Percentiles rank a stretch among this genome's conserved stretches.
phyloP scores from a whole-genome alignment of 2,888 invertebrate genomes.

The Sepioteuthis lessoniana region DNA sequence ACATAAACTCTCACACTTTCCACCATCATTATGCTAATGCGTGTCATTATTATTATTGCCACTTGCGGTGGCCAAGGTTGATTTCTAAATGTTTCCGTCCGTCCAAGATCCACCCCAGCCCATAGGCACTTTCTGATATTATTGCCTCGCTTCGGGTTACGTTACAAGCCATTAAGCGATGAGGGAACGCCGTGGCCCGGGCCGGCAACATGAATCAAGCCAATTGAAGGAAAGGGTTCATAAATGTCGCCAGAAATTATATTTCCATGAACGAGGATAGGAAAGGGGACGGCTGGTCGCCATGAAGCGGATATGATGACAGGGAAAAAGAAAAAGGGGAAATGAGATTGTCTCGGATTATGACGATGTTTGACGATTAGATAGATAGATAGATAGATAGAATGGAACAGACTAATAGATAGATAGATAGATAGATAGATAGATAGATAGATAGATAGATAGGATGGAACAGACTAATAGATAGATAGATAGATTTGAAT shows the following conservation, averaged over 20 bases:
- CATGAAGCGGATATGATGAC: not conserved
- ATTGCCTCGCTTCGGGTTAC: conserved; percentile 33
- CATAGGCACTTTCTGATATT: not conserved
- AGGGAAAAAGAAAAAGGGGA: not conserved
- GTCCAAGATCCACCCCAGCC: not conserved
- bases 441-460: conserved; percentile 19
- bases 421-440: not conserved
- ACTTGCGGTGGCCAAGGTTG: conserved; percentile 25
- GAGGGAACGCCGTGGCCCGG: conserved; percentile 1
- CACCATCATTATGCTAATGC: not conserved
- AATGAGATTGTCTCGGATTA: not conserved
- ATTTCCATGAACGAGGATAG: conserved; percentile 18
- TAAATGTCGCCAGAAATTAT: conserved; percentile 14
- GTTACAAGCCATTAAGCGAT: not conserved
- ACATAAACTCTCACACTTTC: conserved; percentile 4
- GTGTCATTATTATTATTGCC: conserved; percentile 9
- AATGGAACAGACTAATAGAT: not conserved
- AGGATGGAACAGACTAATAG: not conserved
- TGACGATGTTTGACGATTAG: not conserved
- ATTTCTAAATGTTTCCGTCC: conserved; percentile 1
- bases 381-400: not conserved
- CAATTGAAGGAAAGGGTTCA: not conserved
- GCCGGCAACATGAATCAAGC: conserved; percentile 33
- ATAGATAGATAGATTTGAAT: not conserved
- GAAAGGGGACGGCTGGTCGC: not conserved